phyloP scores from a whole-genome alignment of 2,113 vertebrate species.

The Ahaetulla prasina region DNA sequence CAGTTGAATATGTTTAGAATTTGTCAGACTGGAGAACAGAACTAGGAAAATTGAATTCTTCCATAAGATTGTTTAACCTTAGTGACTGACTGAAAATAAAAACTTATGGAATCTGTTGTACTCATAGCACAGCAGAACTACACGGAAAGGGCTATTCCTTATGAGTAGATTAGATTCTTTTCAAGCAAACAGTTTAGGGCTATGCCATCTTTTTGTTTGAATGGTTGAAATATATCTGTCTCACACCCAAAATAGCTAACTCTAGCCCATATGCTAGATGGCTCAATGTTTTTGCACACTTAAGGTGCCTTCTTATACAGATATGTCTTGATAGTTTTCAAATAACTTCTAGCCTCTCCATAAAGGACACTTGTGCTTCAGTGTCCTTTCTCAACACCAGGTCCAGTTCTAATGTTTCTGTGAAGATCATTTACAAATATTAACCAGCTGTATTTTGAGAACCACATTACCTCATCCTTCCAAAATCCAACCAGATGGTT shows the following conservation, averaged over 20 bases:
- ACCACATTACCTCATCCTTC: slow-evolving; percentile 2
- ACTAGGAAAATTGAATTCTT: neutral
- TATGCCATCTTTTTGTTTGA: neutral
- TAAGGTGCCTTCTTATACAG: neutral
- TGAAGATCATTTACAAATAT: neutral
- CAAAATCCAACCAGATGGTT: slow-evolving; percentile 16
- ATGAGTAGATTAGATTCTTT: neutral
- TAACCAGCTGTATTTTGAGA: slow-evolving; percentile 11
- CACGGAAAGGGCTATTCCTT: neutral
- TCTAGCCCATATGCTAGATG: neutral
- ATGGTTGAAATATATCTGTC: neutral
- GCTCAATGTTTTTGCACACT: neutral
- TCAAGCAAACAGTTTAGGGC: neutral
- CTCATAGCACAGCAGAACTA: neutral
- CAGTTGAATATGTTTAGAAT: neutral
- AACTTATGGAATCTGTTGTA: neutral
- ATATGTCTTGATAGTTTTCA: neutral
- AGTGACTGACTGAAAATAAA: neutral
- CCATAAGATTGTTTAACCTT: neutral
- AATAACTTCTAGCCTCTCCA: neutral
- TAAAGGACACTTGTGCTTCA: neutral
- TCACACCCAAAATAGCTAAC: neutral
- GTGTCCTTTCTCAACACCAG: neutral
- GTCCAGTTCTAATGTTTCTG: neutral
- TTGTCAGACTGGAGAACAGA: neutral